Base-by-base conservation (phyloP, 2,113 vertebrate genomes). In the Poeciliopsis turrubarensis region DNA sequence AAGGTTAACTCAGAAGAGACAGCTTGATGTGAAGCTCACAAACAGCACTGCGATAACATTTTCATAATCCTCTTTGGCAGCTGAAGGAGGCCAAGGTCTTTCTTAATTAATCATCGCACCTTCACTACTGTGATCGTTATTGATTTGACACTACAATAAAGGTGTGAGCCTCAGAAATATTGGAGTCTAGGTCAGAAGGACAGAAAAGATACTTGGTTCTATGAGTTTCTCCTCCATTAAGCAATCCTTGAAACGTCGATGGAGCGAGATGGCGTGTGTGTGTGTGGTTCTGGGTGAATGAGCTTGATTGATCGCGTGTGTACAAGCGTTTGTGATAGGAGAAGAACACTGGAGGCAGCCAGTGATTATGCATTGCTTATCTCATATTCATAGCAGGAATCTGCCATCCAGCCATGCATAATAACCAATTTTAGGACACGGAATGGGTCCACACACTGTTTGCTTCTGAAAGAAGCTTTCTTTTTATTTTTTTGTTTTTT, bases 71-170 rank as follows among this genome's bases (percentile, higher is more conserved):
- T 22, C n/a, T 5, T 22, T 2, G 31, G 51, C 31, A 37, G 64
- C 27, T 60, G 64, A 75, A 75, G 73, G 19, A 66, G 81, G 39
- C 62, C 85, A 79, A 54, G 77, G 80, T 81, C 81, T 54, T 85
- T 5, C 77, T 80, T 87, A 81, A 91, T 91, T 79, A 85, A 83
- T 80, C 62, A 17, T 79, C 82, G 83, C 87, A 88, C 84, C 84
- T 87, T 74, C 65, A 44, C 85, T 32, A 68, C 77, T 85, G 79
- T 61, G 86, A 78, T 68, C 57, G 62, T 74, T 85, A 87, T 83
- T 88, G 65, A 90, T 83, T 78, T 83, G 87, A 89, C 86, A 72
- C 73, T 11, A 51, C 25, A 34, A 34, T 51, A 39, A 57, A 82
- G 51, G 86, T 70, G 85, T 82, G 79, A 79, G 29, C n/a, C 30